Conservation (phyloP, 2,797 vertebrate genomes). For the Halcyon chelicuti region DNA sequence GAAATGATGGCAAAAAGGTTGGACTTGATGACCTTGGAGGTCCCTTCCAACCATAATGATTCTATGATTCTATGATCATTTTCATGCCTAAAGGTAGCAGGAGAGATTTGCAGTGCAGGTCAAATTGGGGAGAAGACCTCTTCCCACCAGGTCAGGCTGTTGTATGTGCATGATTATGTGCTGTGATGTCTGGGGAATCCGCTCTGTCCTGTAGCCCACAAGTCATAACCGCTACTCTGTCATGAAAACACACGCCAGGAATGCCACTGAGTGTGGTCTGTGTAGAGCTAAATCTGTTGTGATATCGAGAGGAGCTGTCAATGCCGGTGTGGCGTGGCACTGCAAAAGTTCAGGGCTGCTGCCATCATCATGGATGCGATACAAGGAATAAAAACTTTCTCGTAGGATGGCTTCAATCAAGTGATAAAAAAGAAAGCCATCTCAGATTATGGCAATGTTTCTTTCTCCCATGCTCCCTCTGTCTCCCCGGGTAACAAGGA, state of each 20-base stretch:
- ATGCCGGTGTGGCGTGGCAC: background rate
- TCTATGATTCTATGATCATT: too few relatives aligned
- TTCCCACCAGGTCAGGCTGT: background rate
- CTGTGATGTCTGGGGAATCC: background rate
- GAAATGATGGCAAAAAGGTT: too few relatives aligned
- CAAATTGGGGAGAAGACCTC: background rate
- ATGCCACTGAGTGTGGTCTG: background rate
- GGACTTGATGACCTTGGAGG: too few relatives aligned
- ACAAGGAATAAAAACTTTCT: background rate
- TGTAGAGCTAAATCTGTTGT: background rate
- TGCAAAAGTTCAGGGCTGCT: background rate
- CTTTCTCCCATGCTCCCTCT: background rate
- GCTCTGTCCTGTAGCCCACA: background rate
- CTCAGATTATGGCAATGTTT: background rate
- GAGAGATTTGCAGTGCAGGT: background rate
- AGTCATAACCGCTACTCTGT: background rate
- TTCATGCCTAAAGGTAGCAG: background rate
- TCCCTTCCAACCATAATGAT: too few relatives aligned
- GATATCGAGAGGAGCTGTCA: background rate
- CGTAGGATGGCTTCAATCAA: background rate
- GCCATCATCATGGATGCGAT: background rate
- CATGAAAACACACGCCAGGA: background rate
- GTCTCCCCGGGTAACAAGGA: accelerated
- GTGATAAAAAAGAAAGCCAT: background rate
- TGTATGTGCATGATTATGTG: background rate